Base-by-base conservation (phyloP, 1,140 invertebrate genomes). In the Anastrepha obliqua region DNA sequence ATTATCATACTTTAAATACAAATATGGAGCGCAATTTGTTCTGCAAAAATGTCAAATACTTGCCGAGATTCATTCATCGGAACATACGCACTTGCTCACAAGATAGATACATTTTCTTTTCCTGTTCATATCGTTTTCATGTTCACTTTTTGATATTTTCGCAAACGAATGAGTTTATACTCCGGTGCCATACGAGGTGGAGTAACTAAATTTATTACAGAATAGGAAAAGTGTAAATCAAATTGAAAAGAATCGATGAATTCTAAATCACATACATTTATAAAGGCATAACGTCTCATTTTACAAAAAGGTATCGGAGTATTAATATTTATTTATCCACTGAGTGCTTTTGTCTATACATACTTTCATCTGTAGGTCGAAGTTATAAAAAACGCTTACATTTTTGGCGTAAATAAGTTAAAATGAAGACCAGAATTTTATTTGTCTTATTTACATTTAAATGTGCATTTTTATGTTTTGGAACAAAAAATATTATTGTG, bases 21-120 rank as follows among this genome's bases (percentile, higher is more conserved):
- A 65, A n/a, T 65, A 64, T 64, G 15, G 9, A 86, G 29, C 17
- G 11, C 60, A 11, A 62, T 9, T 7, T n/a, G 3, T 86, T 65
- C 13, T 65, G 60, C 20, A 29, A 64, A 86, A 64, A 86, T 44
- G 20, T 9, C 39, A 29, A 47, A 64, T 42, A 65, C 13, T 70
- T 87, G 47, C 70, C 39, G 20, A 17, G 8, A 15, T 29, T 81
- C 74, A 58, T 81, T 74, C 67, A 85, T 87, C 87, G 62, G 87
- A 81, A 87, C 70, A 81, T 55, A 85, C 78, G 70, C 78, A 59
- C 78, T 86, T 62, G 87, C 85, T 74, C 85, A 78, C 55, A 81
- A 81, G 87, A 85, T 88, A 88, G 85, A 88, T 88, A 88, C 87
- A 88, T 78, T 88, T 88, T 88, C 70, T 86, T 59, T 86, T 55